Percentiles rank a stretch among this genome's conserved stretches.
Conservation (phyloP, 2,797 vertebrate species). For the Anolis apletophallus region DNA sequence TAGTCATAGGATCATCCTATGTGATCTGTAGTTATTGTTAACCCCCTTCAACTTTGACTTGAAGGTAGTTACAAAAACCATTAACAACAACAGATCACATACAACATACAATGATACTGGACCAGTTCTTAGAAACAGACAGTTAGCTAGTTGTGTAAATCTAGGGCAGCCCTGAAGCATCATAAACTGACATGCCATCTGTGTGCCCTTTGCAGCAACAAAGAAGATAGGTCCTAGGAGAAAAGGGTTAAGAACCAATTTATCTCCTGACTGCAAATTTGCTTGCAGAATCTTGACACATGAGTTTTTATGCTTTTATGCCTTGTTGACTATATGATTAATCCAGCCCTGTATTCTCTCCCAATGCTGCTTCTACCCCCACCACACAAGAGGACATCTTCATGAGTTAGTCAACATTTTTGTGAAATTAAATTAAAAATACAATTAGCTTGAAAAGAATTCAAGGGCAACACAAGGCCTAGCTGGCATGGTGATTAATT, state of each 20-base stretch:
- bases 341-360: constrained; percentile 47
- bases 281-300: constrained; percentile 33
- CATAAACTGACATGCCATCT: background rate
- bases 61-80: no score
- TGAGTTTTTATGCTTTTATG: constrained; percentile 34
- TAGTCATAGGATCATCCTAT: no score
- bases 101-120: background rate
- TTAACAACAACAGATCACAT: no score
- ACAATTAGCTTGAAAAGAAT: constrained; percentile 34
- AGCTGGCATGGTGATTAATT: constrained; percentile 55
- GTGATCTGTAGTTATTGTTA: no score
- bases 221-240: background rate
- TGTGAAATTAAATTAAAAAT: constrained; percentile 61
- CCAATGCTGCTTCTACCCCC: constrained; percentile 6
- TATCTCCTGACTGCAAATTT: constrained; percentile 33
- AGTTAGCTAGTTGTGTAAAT: background rate
- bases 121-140: background rate
- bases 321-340: constrained; percentile 53
- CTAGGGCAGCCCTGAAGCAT: background rate
- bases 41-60: no score
- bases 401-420: constrained; percentile 21
- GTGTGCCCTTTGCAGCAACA: background rate
- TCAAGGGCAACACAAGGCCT: constrained; percentile 50
- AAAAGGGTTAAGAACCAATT: constrained; percentile 14
- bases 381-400: background rate